A percentile compares a stretch with the other conserved stretches of the same genome.
Conservation (phyloP, 2,113 vertebrate genomes). For the Smithornis capensis region DNA sequence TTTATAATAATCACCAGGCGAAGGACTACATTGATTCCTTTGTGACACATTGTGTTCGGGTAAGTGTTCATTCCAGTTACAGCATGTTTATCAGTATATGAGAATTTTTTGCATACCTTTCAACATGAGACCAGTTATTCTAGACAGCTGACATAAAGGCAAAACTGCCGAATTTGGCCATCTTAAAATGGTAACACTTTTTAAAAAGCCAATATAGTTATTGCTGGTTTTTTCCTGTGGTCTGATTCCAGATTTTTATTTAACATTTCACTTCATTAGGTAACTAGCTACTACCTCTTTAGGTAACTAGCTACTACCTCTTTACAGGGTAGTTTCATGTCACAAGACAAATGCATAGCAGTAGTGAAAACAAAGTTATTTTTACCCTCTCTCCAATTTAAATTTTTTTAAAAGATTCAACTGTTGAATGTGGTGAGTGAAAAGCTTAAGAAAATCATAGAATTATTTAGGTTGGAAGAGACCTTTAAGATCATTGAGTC, state of each 20-base stretch:
- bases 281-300: background rate
- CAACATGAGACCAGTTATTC: background rate
- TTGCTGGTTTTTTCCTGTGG: background rate
- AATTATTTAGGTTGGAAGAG: background rate
- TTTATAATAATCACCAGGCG: constrained; percentile 97
- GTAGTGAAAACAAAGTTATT: background rate
- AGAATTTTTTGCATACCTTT: background rate
- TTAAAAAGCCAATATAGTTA: background rate
- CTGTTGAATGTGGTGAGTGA: background rate
- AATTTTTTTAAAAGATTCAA: background rate
- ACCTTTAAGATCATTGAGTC: background rate
- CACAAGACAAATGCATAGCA: background rate
- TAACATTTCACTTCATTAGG: background rate
- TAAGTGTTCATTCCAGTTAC: constrained; percentile 61
- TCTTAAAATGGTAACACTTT: background rate
- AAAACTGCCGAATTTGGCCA: background rate
- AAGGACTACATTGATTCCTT: constrained; percentile 99
- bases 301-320: background rate
- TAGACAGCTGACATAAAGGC: background rate
- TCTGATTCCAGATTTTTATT: background rate
- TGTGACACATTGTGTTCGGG: constrained; percentile 95
- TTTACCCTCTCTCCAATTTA: background rate
- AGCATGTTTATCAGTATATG: background rate
- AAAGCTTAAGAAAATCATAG: background rate
- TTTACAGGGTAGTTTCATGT: background rate